These are phyloP conservation scores for Agrilus planipennis DNA, from an alignment of 1,140 invertebrate genomes.

Conservation along the genomic window DNA sequence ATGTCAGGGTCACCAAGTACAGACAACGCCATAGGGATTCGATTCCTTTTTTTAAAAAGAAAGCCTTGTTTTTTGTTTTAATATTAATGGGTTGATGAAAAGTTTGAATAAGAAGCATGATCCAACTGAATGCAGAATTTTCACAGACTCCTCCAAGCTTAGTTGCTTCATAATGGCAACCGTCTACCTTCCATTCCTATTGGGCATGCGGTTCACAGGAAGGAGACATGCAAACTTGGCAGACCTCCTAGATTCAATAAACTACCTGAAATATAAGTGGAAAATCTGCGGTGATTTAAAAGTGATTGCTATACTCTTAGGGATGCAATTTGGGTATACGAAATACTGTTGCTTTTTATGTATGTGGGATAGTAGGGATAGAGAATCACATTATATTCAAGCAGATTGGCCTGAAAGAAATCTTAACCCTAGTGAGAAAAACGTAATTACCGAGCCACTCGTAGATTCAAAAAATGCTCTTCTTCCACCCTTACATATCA, in stretches of 20 bases:
- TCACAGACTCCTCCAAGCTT: not conserved
- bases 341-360: not conserved
- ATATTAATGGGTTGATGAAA: not conserved
- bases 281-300: not conserved
- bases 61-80: not conserved
- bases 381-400: too few species aligned
- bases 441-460: too few species aligned
- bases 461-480: not conserved
- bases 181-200: too few species aligned
- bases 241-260: not conserved
- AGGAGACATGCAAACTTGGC: not conserved
- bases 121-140: not conserved
- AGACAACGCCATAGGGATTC: too few species aligned
- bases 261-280: not conserved
- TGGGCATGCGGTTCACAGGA: not conserved
- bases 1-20: too few species aligned
- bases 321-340: not conserved
- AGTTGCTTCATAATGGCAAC: too few species aligned
- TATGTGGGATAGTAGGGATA: too few species aligned
- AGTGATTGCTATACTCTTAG: not conserved
- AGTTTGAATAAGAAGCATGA: too few species aligned
- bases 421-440: too few species aligned
- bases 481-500: not conserved
- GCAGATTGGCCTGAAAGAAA: too few species aligned
- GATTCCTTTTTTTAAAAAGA: not conserved